Evolutionary conservation across 2,888 invertebrate species (phyloP).

Genomic region (Meloe dianella): DNA sequence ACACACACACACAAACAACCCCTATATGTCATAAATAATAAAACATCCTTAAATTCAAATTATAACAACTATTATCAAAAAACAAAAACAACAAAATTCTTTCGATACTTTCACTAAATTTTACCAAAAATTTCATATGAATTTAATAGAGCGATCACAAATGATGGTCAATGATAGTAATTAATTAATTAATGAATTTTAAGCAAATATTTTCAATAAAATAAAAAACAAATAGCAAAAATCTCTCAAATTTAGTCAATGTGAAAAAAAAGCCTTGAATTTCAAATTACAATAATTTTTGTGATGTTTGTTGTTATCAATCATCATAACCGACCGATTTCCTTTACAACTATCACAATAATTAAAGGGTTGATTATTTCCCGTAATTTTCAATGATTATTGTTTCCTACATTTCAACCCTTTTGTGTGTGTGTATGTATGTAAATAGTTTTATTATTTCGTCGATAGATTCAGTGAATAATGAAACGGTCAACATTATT

Average conservation of each 20-base stretch:
- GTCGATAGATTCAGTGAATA: constrained; percentile 17
- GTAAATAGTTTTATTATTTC: not conserved
- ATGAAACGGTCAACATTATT: constrained; percentile 21
- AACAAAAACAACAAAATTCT: not conserved
- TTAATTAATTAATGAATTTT: not conserved
- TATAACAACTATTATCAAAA: no score
- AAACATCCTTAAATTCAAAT: not conserved
- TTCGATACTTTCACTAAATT: not conserved
- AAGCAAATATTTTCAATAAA: not conserved
- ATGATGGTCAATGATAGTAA: not conserved
- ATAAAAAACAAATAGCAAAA: not conserved
- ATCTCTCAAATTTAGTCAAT: not conserved
- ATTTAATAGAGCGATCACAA: not conserved
- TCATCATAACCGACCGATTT: not conserved
- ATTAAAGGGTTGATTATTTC: not conserved
- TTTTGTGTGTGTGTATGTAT: not conserved
- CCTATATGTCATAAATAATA: not conserved
- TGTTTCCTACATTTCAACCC: not conserved
- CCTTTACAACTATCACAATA: not conserved
- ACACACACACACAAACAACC: constrained; percentile 9
- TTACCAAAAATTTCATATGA: not conserved
- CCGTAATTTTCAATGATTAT: not conserved
- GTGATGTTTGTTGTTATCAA: not conserved
- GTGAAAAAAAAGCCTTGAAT: not conserved
- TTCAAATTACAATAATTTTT: not conserved